Evolutionary conservation across 2,113 vertebrate genomes (phyloP), one percentile per base, ranked within the genome.

Genomic region (Gallinago undulata): DNA sequence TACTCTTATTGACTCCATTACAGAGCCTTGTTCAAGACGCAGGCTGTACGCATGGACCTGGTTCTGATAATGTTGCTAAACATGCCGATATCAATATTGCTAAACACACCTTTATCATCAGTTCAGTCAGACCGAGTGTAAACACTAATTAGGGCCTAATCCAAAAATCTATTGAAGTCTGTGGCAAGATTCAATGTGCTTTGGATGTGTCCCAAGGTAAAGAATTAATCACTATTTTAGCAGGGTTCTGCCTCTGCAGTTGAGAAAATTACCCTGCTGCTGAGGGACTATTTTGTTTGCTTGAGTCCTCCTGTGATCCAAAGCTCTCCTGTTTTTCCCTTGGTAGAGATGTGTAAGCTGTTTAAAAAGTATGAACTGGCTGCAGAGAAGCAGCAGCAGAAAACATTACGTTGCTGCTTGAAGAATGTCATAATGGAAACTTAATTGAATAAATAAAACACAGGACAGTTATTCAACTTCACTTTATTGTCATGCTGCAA

Each of bases 101-200:
- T 93, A 85, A 87, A 81, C 10, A 84, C 68, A 37, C 21, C 27
- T 75, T 75, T 67, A 81, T 75, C 33, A 41, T 11, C 23, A 84
- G 66, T 18, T 41, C 63, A 78, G 66, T 63, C 76, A 96, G 27
- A 77, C 59, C 25, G 83, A 90, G 35, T 72, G 66, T 78, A 94
- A 93, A 78, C 86, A 81, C 47, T 93, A 92, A 94, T 95, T 94
- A 93, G 79, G 19, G 7, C 51, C 60, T 90, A 94, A 93, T 94
- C 30, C 1, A 88, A 93, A 96, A 89, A 94, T 87, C 69, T 82
- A 31, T 89, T 6, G 5, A 78, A 84, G 39, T 60, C 63, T 89
- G 60, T 64, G 43, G 39, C 60, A 81, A 89, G 83, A 81, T 92
- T 81, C 35, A 47, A 2, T 75, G 60, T 73, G 51, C 33, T 96